phyloP scores from a whole-genome alignment of 2,888 invertebrate genomes.

The Diarsia brunnea region DNA sequence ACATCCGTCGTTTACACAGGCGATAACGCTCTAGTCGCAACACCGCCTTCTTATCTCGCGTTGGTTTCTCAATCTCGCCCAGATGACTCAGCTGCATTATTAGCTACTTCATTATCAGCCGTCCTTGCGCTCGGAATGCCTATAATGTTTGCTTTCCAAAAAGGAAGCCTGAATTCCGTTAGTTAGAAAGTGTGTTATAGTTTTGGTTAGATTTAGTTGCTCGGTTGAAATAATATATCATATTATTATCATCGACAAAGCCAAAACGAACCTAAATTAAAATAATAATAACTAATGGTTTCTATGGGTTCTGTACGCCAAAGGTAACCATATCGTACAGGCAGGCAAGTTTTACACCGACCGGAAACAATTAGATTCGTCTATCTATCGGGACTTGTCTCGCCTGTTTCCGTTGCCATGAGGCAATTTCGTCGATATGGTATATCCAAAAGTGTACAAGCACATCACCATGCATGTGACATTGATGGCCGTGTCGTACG shows the following conservation, averaged over 20 bases:
- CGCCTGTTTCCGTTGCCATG: constrained; percentile 36
- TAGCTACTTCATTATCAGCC: constrained; percentile 58
- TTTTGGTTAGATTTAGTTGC: constrained; percentile 14
- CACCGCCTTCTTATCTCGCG: constrained; percentile 74
- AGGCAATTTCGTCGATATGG: constrained; percentile 22
- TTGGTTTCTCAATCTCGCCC: constrained; percentile 71
- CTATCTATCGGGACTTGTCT: constrained; percentile 33
- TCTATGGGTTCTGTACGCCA: background rate
- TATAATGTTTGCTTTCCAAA: constrained; percentile 34
- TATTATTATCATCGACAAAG: background rate
- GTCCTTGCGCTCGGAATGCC: constrained; percentile 52
- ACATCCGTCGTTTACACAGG: constrained; percentile 82
- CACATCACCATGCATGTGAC: constrained; percentile 37
- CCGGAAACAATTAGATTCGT: constrained; percentile 46
- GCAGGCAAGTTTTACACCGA: constrained; percentile 7
- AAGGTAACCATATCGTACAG: constrained; percentile 2
- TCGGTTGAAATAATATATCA: background rate
- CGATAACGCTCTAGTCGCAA: constrained; percentile 79
- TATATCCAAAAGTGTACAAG: constrained; percentile 21
- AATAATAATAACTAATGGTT: background rate
- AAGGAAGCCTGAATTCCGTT: constrained; percentile 21
- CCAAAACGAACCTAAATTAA: background rate
- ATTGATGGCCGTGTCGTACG: constrained; percentile 41
- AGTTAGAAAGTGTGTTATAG: constrained; percentile 41
- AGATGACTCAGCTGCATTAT: constrained; percentile 62